These are phyloP conservation scores for Scaptomyza tumidula DNA, from an alignment of 2,888 invertebrate species.

Conservation along the genomic window DNA sequence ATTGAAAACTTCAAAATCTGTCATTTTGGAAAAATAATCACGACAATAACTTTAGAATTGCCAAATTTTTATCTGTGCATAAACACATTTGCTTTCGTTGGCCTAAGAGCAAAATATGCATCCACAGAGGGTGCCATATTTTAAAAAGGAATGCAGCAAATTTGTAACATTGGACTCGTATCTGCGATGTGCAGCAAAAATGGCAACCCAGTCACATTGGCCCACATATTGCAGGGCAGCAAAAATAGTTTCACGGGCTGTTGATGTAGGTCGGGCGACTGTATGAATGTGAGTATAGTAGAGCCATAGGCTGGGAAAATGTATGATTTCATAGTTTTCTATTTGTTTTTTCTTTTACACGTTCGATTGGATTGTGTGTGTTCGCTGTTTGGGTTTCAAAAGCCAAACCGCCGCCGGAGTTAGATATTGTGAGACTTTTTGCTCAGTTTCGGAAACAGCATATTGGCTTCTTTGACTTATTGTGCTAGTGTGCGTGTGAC, in stretches of 20 bases:
- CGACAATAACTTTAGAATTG: no score
- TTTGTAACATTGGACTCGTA: background rate
- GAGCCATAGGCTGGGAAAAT: conserved; percentile 31
- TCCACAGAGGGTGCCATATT: background rate
- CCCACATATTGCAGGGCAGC: conserved; percentile 40
- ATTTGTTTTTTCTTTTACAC: conserved; percentile 14
- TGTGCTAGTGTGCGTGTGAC: conserved; percentile 22
- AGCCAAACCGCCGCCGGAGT: conserved; percentile 26
- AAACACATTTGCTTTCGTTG: background rate
- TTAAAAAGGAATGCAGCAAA: background rate
- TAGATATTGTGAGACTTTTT: background rate
- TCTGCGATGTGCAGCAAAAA: conserved; percentile 22
- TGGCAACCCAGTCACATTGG: background rate
- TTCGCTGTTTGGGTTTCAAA: conserved; percentile 32
- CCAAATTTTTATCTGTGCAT: background rate
- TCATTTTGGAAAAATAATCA: no score
- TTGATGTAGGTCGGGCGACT: conserved; percentile 56
- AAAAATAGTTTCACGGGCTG: conserved; percentile 26
- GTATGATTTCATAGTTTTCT: conserved; percentile 63
- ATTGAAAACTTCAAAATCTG: no score
- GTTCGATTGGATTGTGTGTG: conserved; percentile 4
- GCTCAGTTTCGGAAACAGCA: conserved; percentile 14
- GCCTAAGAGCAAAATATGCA: conserved; percentile 5
- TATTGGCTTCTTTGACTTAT: conserved; percentile 39
- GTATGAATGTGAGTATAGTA: background rate